phyloP scores from a whole-genome alignment of 2,888 invertebrate species.

The Pyralis farinalis region DNA sequence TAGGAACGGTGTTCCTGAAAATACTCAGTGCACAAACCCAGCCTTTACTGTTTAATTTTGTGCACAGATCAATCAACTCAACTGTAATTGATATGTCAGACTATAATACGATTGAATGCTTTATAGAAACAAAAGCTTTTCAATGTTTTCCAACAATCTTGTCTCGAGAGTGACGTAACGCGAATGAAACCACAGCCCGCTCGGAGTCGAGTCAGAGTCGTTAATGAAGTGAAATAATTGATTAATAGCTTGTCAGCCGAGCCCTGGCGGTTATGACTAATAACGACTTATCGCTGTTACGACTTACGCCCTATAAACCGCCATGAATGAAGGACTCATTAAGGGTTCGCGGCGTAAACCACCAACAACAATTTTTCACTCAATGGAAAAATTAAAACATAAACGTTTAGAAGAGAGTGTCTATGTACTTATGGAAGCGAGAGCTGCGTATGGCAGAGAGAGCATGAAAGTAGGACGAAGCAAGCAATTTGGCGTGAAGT shows the following conservation, averaged over 20 bases:
- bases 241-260: conserved; percentile 55
- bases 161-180: conserved; percentile 1
- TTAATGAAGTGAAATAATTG: conserved; percentile 67
- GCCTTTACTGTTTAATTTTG: too few species aligned
- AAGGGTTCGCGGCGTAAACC: conserved; percentile 7
- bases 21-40: too few species aligned
- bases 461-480: too few species aligned
- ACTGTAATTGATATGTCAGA: too few species aligned
- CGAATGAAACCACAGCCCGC: conserved; percentile 16
- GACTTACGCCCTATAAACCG: conserved; percentile 28
- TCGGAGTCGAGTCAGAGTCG: conserved; percentile 29
- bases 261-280: conserved; percentile 34
- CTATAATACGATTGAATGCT: too few species aligned
- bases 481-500: too few species aligned
- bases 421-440: too few species aligned
- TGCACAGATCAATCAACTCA: too few species aligned
- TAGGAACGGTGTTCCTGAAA: too few species aligned
- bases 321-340: conserved; percentile 15
- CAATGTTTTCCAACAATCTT: not conserved
- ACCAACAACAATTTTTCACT: not conserved
- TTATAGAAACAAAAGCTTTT: not conserved
- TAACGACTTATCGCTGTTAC: conserved; percentile 32
- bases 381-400: too few species aligned
- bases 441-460: too few species aligned
- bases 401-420: too few species aligned